These are phyloP conservation scores for Drosophila jambulina DNA, from an alignment of 1,140 invertebrate species.

Conservation along the genomic window DNA sequence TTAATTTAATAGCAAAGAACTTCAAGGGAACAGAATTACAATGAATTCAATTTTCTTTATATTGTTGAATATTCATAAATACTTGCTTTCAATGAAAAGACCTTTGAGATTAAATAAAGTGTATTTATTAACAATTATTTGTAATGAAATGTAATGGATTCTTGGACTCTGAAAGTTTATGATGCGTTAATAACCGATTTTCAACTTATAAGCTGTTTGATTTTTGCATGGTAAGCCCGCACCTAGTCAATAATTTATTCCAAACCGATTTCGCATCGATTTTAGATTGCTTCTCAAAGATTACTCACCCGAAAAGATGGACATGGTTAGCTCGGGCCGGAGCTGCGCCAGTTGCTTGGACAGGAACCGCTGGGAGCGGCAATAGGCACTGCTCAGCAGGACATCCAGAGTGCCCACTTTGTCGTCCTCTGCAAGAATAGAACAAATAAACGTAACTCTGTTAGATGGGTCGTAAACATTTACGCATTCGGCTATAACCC, in stretches of 20 bases:
- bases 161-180: background rate
- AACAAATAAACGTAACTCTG: constrained; percentile 16
- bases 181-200: background rate
- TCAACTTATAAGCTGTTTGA: background rate
- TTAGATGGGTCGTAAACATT: background rate
- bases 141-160: background rate
- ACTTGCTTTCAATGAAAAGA: background rate
- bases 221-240: background rate
- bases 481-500: background rate
- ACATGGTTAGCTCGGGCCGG: constrained; percentile 99
- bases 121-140: background rate
- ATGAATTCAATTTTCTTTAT: background rate
- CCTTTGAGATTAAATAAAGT: background rate
- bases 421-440: constrained; percentile 86
- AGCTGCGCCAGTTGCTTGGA: constrained; percentile 96
- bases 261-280: background rate
- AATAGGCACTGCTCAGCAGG: constrained; percentile 94
- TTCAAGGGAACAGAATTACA: background rate
- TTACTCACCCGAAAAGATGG: constrained; percentile 97
- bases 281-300: background rate
- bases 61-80: background rate
- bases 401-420: constrained; percentile 91
- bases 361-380: constrained; percentile 95
- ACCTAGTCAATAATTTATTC: background rate
- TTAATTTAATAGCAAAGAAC: background rate